Conservation (phyloP, 1,140 invertebrate species). For the Cotesia glomerata region DNA sequence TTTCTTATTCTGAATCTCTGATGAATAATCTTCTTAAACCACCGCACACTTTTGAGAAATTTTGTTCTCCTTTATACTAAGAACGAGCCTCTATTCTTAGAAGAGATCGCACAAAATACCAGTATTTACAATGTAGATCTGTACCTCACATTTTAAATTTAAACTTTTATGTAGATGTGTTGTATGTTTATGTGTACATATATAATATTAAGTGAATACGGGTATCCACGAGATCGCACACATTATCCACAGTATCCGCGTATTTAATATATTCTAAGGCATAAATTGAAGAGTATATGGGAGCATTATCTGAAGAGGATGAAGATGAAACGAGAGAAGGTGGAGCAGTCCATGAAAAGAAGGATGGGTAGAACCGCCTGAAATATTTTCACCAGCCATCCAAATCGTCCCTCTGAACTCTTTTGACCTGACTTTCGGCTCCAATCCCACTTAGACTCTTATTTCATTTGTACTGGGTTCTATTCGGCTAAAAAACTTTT, state of each 20-base stretch:
- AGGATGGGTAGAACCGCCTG: constrained; percentile 30
- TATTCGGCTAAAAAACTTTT: no score
- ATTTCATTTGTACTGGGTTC: no score
- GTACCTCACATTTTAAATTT: constrained; percentile 52
- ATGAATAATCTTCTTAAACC: no score
- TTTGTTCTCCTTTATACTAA: neutral
- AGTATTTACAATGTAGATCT: constrained; percentile 58
- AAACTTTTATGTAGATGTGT: constrained; percentile 48
- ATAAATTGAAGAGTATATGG: constrained; percentile 61
- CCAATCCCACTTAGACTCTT: neutral
- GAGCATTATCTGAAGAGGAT: constrained; percentile 47
- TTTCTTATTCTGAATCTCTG: no score
- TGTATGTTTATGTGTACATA: neutral
- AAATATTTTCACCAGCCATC: constrained; percentile 27
- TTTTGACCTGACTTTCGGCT: constrained; percentile 4
- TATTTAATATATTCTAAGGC: constrained; percentile 58
- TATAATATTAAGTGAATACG: constrained; percentile 2
- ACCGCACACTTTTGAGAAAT: neutral
- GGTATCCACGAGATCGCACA: constrained; percentile 33
- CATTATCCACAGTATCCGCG: constrained; percentile 41
- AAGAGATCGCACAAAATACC: constrained; percentile 47
- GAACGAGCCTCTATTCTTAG: constrained; percentile 49
- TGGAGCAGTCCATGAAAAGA: neutral
- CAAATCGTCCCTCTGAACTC: constrained; percentile 7
- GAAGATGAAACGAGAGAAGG: constrained; percentile 34